A percentile compares a stretch with the other conserved stretches of the same genome.
phyloP scores from a whole-genome alignment of 2,888 invertebrate genomes.

The Toxonevra muliebris region DNA sequence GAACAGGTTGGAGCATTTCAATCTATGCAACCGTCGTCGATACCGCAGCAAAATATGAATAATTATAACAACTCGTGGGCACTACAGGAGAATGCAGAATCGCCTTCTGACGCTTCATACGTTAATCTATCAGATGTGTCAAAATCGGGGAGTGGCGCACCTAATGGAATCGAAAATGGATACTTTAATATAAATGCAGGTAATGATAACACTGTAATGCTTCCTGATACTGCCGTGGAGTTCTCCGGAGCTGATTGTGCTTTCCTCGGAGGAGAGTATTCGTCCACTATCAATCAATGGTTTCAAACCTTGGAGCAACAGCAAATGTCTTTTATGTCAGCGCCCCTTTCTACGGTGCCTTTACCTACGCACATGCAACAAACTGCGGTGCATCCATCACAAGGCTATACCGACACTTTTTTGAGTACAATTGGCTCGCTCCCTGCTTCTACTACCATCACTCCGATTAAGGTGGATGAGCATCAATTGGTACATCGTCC shows the following conservation, averaged over 20 bases:
- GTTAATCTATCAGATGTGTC: background rate
- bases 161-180: slow-evolving; percentile 7
- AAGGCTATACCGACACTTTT: slow-evolving; percentile 19
- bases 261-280: slow-evolving; percentile 19
- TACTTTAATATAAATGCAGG: slow-evolving; percentile 16
- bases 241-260: slow-evolving; percentile 19
- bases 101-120: background rate
- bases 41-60: background rate
- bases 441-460: slow-evolving; percentile 25
- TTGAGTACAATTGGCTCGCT: slow-evolving; percentile 23
- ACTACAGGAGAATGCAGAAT: background rate
- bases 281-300: slow-evolving; percentile 23
- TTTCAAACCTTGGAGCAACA: slow-evolving; percentile 28
- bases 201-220: slow-evolving; percentile 11
- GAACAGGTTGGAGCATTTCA: background rate
- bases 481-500: slow-evolving; percentile 11
- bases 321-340: slow-evolving; percentile 22
- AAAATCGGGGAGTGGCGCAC: background rate
- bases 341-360: slow-evolving; percentile 1
- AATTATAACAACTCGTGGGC: background rate
- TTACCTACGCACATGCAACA: background rate
- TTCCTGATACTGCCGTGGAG: slow-evolving; percentile 9
- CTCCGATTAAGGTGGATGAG: slow-evolving; percentile 17
- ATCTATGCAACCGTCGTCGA: background rate
- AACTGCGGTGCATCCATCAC: background rate